Conservation (phyloP, 2,113 vertebrate species). For the Herpetotheres cachinnans region DNA sequence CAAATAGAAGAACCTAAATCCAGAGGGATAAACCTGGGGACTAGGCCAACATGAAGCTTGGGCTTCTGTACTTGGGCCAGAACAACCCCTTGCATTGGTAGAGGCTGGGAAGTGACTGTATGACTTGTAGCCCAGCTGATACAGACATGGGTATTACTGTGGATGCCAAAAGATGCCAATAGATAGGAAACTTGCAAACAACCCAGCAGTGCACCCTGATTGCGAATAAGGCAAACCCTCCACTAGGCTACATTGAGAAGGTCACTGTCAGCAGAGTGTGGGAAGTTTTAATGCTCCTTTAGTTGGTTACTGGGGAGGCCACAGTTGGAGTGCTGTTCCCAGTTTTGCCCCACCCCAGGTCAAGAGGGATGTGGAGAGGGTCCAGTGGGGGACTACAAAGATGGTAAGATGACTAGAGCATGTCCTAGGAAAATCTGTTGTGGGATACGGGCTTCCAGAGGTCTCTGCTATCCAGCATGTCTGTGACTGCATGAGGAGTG, state of each 20-base stretch:
- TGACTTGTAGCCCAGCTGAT: background rate
- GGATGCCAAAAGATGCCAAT: background rate
- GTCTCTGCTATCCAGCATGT: background rate
- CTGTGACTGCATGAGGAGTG: background rate
- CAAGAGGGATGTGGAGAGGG: background rate
- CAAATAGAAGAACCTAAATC: background rate
- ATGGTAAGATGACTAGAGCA: background rate
- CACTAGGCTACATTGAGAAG: background rate
- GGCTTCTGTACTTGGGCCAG: background rate
- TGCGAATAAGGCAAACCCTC: background rate
- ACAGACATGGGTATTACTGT: fast-evolving
- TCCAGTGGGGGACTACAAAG: background rate
- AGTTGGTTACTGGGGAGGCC: background rate
- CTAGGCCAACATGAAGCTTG: fast-evolving
- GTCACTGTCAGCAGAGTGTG: background rate
- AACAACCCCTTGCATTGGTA: background rate
- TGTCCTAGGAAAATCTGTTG: background rate
- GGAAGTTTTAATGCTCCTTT: background rate
- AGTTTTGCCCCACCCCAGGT: background rate
- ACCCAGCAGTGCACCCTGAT: background rate
- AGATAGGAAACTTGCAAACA: background rate
- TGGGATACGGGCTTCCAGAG: background rate
- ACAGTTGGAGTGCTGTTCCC: background rate
- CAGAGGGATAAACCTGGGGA: background rate
- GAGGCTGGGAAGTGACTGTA: background rate